Percentiles rank a stretch among this genome's conserved stretches.
Conservation (phyloP, 2,888 invertebrate genomes). For the Congeria kusceri region DNA sequence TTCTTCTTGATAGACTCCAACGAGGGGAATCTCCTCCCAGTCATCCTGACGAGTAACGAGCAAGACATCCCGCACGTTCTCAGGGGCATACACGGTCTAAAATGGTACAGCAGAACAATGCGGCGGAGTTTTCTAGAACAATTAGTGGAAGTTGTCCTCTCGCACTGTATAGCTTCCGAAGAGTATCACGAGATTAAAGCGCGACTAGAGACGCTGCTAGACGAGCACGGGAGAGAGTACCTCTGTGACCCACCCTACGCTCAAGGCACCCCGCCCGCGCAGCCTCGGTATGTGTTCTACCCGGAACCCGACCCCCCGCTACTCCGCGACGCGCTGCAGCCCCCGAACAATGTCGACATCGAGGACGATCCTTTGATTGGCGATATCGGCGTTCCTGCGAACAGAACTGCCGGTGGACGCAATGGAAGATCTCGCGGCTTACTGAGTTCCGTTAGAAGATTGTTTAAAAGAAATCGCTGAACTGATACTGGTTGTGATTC, state of each 20-base stretch:
- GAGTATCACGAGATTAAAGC: constrained; percentile 13
- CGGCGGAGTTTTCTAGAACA: constrained; percentile 13
- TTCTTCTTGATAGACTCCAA: constrained; percentile 39
- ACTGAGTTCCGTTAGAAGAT: too few relatives aligned
- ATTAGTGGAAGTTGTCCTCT: constrained; percentile 31
- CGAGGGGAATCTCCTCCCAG: constrained; percentile 39
- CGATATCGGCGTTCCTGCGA: too few relatives aligned
- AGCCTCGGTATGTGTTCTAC: not conserved
- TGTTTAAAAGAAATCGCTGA: too few relatives aligned
- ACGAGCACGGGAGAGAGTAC: constrained; percentile 10
- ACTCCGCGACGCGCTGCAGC: too few relatives aligned
- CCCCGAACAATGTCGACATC: too few relatives aligned
- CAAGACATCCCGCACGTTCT: constrained; percentile 43
- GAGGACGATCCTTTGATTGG: too few relatives aligned
- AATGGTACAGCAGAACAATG: constrained; percentile 26
- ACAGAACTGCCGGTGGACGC: too few relatives aligned
- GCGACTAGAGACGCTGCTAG: constrained; percentile 19
- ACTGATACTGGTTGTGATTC: too few relatives aligned
- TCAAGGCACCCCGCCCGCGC: not conserved
- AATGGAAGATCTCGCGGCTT: too few relatives aligned
- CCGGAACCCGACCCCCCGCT: not conserved
- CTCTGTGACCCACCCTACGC: constrained; percentile 33
- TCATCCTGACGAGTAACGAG: constrained; percentile 33
- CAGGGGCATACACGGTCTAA: constrained; percentile 39
- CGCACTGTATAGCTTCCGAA: not conserved